Percentiles rank a stretch among this genome's conserved stretches.
phyloP scores from a whole-genome alignment of 2,888 invertebrate genomes.

The Drosophila yooni region DNA sequence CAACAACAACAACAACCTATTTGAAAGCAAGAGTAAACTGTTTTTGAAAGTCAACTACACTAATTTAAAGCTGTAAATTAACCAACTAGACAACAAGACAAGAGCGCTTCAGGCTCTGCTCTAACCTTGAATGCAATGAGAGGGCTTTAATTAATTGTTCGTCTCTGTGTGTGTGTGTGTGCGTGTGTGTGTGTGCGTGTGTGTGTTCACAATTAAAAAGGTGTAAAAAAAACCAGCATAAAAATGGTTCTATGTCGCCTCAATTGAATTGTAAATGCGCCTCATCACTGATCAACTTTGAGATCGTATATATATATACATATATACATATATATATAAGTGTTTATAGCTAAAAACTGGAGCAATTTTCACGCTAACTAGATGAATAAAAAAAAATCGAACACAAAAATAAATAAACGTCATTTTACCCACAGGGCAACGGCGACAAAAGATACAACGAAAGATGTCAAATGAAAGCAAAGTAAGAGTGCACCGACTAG shows the following conservation, averaged over 20 bases:
- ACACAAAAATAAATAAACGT: constrained; percentile 52
- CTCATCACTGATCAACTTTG: constrained; percentile 49
- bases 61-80: constrained; percentile 80
- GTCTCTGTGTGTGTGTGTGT: constrained; percentile 24
- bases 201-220: constrained; percentile 64
- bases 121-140: constrained; percentile 78
- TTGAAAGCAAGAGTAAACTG: constrained; percentile 80
- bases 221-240: constrained; percentile 56
- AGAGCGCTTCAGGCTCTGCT: constrained; percentile 57
- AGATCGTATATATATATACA: constrained; percentile 3
- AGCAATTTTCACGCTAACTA: constrained; percentile 77
- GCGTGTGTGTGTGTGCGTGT: constrained; percentile 20
- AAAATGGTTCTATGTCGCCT: constrained; percentile 51
- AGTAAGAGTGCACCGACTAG: background rate
- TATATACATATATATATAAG: background rate
- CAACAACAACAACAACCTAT: constrained; percentile 22
- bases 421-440: constrained; percentile 53
- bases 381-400: constrained; percentile 22
- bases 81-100: constrained; percentile 67
- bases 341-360: constrained; percentile 54
- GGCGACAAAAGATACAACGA: constrained; percentile 25
- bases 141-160: constrained; percentile 76
- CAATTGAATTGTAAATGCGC: constrained; percentile 52
- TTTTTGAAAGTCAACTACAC: constrained; percentile 80
- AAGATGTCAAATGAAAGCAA: constrained; percentile 1